Conservation (phyloP, 2,888 invertebrate species). For the Leptopilina myrica region DNA sequence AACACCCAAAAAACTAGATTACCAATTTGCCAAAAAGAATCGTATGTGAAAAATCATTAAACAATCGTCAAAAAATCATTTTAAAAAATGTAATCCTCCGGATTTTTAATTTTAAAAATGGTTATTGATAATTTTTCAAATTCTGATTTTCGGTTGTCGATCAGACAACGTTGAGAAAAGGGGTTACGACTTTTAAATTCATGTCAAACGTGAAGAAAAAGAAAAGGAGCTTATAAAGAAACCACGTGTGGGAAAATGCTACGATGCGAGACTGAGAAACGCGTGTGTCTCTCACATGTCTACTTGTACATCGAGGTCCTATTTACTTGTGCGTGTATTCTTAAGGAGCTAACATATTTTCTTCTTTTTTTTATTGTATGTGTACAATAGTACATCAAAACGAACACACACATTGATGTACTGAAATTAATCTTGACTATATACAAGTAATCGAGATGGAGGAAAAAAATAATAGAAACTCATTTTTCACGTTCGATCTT, state of each 20-base stretch:
- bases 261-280: conserved; percentile 60
- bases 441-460: not conserved
- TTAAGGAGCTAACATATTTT: not conserved
- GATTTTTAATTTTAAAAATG: no score
- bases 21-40: no score
- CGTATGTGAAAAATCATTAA: no score
- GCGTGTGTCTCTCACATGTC: conserved; percentile 46
- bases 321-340: conserved; percentile 25
- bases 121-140: no score
- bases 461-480: not conserved
- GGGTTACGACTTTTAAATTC: conserved; percentile 50
- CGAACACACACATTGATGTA: not conserved
- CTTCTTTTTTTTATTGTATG: not conserved
- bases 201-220: conserved; percentile 58
- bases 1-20: no score
- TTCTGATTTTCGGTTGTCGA: no score
- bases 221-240: conserved; percentile 51
- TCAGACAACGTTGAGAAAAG: conserved; percentile 45
- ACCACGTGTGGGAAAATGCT: conserved; percentile 58
- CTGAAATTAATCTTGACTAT: conserved; percentile 2
- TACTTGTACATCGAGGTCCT: conserved; percentile 18
- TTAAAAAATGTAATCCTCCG: no score
- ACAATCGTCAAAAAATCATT: no score
- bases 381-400: not conserved
- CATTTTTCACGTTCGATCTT: conserved; percentile 1